A percentile compares a stretch with the other conserved stretches of the same genome.
Evolutionary conservation across 2,888 invertebrate species (phyloP).

Genomic region (Synergus laeviventris): DNA sequence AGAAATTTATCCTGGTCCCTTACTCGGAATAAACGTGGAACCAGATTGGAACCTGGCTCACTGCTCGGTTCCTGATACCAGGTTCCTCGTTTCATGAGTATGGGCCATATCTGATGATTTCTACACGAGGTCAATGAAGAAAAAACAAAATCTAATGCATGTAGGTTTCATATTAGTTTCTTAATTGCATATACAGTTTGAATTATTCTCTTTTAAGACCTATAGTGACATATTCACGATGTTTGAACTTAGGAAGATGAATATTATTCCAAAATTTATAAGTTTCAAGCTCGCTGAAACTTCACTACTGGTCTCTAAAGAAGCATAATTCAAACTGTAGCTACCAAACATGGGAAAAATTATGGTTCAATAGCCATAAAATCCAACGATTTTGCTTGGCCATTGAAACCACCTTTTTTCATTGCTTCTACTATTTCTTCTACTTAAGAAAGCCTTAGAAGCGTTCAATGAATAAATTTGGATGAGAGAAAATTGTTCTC

Average conservation of each 20-base stretch:
- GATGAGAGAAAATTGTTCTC: neutral
- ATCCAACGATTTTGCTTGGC: neutral
- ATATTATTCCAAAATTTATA: neutral
- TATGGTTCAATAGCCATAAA: no score
- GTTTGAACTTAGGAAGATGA: neutral
- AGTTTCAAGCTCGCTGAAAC: neutral
- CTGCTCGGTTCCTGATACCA: no score
- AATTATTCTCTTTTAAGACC: neutral
- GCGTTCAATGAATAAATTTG: neutral
- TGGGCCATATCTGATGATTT: no score
- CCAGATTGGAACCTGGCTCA: no score
- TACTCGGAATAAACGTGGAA: no score
- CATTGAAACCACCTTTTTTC: neutral
- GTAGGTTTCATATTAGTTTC: neutral
- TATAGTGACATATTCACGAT: neutral
- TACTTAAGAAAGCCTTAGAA: neutral
- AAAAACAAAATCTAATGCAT: neutral
- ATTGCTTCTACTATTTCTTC: neutral
- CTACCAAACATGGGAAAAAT: no score
- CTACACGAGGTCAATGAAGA: no score
- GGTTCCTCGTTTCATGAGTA: no score
- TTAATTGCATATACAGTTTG: neutral
- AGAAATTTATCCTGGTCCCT: no score
- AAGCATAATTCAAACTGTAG: neutral
- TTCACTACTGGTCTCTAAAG: neutral